Base-by-base conservation (phyloP, 2,797 vertebrate genomes). In the Tinamus major region DNA sequence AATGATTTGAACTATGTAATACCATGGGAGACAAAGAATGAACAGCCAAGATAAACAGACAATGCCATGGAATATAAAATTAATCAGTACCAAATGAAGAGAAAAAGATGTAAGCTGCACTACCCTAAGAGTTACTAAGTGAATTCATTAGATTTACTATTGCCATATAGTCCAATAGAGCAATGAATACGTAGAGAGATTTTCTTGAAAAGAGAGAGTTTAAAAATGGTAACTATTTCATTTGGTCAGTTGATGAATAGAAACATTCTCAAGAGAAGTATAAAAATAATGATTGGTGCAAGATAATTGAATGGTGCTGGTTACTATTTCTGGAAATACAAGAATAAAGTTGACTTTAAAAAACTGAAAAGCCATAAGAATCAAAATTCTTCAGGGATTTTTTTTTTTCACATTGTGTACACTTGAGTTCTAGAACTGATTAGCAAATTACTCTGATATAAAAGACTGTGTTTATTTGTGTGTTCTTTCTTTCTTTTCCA, bases 81-180 rank as follows among this genome's bases (percentile, higher is more conserved):
- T 95, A 56, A 85, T 91, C 86, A 95, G 85, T 90, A 92, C 92
- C 78, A 93, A 70, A 67, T 86, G 85, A 96, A 76, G 35, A 79
- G 71, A 91, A 84, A 53, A 55, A 92, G 26, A 62, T 83, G 71
- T 83, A 83, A 85, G 72, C 51, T 89, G 79, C 49, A 24, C 58
- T 95, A 75, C 56, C 68, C 8, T 72, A 77, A 77, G 72, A 71
- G 55, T 85, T 92, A 76, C 55, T 62, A 76, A 81, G 74, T 70
- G 79, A 86, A 79, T 93, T 93, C 1, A 58, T 85, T 84, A 85
- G 44, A 84, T 79, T 78, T 87, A 67, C 72, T 89, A 10, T 81
- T 90, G 35, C 14, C 5, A 14, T 86, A 23, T 53, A 89, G 69
- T 63, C 55, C 46, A 33, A 46, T 76, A 78, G n/a, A 67, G 62